Base-by-base conservation (phyloP, 2,888 invertebrate genomes). In the Chironomus riparius region DNA sequence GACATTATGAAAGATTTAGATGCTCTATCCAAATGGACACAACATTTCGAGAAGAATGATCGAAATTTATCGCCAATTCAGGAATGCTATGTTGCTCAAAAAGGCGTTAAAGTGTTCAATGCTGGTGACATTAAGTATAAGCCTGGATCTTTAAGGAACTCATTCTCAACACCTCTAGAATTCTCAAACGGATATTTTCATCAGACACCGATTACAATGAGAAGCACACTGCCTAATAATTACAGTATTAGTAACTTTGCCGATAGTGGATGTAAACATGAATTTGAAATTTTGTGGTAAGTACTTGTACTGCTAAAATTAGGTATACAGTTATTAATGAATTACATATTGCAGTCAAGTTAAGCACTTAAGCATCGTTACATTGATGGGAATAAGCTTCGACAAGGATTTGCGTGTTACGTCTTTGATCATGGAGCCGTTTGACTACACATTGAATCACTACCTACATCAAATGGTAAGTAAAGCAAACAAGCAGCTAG, bases 361-460 rank as follows among this genome's bases (percentile, higher is more conserved):
- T 80, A 86, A 86, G 77, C 87, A 87, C 78, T 86, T 86, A 4
- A 86, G 86, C 78, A 85, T 87, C 78, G 83, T 86, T 77, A 83
- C 86, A 65, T 80, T 87, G 68, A 87, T 87, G 87, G 86, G 86
- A 7, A 79, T 86, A 3, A 85, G 83, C 78, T 84, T 85, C 4
- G 85, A 86, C 77, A 80, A 82, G 1, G 81, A 83, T 71, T 81
- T 82, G 76, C n/a, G 18, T 5, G 82, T 84, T 76, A 81, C 85
- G 21, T 83, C 86, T 70, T 81, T 86, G 1, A 84, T 87, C 22
- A 85, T 86, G 79, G 87, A 87, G 79, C 82, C 85, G 78, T 86
- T 85, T 78, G 81, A 84, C 48, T 85, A 85, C 78, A 83, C 86
- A 0, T 81, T 87, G 61, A 83, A 82, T 78, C 82, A 83, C 48